Conservation (phyloP, 2,797 vertebrate genomes). For the Antrozous pallidus region DNA sequence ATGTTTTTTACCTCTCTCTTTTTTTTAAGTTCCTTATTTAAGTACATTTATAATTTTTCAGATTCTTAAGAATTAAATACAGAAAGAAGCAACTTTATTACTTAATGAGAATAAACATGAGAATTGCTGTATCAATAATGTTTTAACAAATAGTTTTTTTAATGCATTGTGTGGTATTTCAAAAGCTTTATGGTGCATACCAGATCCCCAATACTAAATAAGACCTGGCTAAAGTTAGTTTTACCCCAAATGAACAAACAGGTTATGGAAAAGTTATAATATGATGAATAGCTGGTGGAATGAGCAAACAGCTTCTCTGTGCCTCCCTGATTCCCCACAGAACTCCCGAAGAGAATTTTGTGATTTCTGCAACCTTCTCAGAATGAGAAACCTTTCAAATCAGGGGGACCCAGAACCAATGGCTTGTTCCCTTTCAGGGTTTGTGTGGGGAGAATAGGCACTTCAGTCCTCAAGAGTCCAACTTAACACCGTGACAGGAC, state of each 20-base stretch:
- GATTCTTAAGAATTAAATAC: not conserved
- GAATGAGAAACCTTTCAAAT: not conserved
- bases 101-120: not conserved
- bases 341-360: not conserved
- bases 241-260: not conserved
- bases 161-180: not conserved
- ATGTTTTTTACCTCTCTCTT: constrained; percentile 5
- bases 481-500: not conserved
- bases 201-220: not conserved
- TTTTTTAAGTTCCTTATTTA: not conserved
- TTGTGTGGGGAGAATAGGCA: not conserved
- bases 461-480: not conserved
- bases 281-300: not conserved
- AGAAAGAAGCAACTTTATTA: not conserved
- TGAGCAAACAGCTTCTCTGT: not conserved
- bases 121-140: not conserved
- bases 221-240: not conserved
- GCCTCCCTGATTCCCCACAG: not conserved
- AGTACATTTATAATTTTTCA: not conserved
- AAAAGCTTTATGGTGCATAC: not conserved
- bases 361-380: not conserved
- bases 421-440: not conserved
- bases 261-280: not conserved
- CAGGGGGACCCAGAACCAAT: not conserved
- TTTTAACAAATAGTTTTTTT: not conserved